A percentile compares a stretch with the other conserved stretches of the same genome.
phyloP scores from a whole-genome alignment of 2,888 invertebrate species.

The Charanyca ferruginea region DNA sequence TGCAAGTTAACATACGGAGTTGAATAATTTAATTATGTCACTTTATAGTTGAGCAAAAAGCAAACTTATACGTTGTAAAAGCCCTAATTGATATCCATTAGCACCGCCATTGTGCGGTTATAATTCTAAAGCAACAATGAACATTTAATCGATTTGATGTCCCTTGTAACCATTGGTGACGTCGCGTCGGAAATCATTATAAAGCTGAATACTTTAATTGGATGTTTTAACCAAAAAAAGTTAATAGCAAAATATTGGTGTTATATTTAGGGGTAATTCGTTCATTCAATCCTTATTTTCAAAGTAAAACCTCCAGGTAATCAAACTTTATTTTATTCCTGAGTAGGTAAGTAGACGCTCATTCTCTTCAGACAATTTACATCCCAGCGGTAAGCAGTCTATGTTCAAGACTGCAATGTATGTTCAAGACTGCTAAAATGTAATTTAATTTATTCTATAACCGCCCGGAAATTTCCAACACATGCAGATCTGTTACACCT shows the following conservation, averaged over 20 bases:
- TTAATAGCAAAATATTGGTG: neutral
- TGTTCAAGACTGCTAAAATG: neutral
- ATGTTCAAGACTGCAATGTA: neutral
- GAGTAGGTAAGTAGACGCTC: neutral
- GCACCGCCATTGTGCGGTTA: constrained; percentile 8
- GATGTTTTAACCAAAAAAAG: neutral
- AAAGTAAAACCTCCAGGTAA: constrained; percentile 7
- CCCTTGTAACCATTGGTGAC: constrained; percentile 2
- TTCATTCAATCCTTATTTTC: constrained; percentile 3
- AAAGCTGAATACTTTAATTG: neutral
- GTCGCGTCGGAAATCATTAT: neutral
- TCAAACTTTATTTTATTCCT: constrained; percentile 13
- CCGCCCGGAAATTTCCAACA: neutral
- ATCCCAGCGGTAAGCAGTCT: neutral
- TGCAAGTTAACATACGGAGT: neutral
- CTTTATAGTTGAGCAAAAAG: constrained; percentile 8
- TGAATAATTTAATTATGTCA: constrained; percentile 26
- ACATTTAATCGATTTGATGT: constrained; percentile 18
- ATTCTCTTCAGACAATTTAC: constrained; percentile 9
- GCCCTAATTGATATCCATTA: constrained; percentile 48
- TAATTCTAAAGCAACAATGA: constrained; percentile 13
- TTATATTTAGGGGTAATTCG: neutral
- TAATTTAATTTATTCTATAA: neutral
- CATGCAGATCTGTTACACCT: neutral
- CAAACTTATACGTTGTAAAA: constrained; percentile 18